Conservation (phyloP, 2,113 vertebrate species). For the Rhynchomys soricoides region DNA sequence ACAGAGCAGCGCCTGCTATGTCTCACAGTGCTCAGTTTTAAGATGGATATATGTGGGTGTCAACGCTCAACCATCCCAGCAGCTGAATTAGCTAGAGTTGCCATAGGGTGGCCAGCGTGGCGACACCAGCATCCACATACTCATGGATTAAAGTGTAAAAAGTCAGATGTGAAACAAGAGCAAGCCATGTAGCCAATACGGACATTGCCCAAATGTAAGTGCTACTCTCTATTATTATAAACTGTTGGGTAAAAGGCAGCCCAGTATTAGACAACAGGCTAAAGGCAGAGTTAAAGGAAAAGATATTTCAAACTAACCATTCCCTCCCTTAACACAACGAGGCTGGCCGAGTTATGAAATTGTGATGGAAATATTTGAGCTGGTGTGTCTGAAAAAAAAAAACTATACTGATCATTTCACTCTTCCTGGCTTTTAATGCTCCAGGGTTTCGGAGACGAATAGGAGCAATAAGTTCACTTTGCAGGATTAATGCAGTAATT, state of each 20-base stretch:
- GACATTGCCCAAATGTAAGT: slow-evolving; percentile 81
- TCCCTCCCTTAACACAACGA: slow-evolving; percentile 76
- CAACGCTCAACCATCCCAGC: not conserved
- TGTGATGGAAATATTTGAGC: slow-evolving; percentile 94
- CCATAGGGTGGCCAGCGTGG: not conserved
- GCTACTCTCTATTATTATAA: slow-evolving; percentile 82
- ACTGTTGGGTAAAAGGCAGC: slow-evolving; percentile 79
- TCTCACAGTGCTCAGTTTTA: not conserved
- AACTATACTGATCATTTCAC: slow-evolving; percentile 95
- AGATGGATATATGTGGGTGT: not conserved
- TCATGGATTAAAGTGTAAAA: slow-evolving; percentile 57
- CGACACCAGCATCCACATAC: not conserved
- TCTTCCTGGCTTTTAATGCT: slow-evolving; percentile 96
- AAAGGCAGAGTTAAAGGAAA: slow-evolving; percentile 85
- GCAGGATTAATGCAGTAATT: slow-evolving; percentile 99
- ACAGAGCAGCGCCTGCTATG: not conserved
- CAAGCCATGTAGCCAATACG: slow-evolving; percentile 70
- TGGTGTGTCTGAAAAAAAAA: slow-evolving; percentile 91
- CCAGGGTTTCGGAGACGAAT: slow-evolving; percentile 97
- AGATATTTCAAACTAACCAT: slow-evolving; percentile 74
- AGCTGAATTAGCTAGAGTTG: not conserved
- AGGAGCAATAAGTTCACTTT: slow-evolving; percentile 99
- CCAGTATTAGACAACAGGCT: slow-evolving; percentile 79
- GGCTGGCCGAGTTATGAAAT: slow-evolving; percentile 85
- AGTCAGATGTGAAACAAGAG: slow-evolving; percentile 73